A percentile compares a stretch with the other conserved stretches of the same genome.
Conservation (phyloP, 2,113 vertebrate species). For the Lonchura striata region DNA sequence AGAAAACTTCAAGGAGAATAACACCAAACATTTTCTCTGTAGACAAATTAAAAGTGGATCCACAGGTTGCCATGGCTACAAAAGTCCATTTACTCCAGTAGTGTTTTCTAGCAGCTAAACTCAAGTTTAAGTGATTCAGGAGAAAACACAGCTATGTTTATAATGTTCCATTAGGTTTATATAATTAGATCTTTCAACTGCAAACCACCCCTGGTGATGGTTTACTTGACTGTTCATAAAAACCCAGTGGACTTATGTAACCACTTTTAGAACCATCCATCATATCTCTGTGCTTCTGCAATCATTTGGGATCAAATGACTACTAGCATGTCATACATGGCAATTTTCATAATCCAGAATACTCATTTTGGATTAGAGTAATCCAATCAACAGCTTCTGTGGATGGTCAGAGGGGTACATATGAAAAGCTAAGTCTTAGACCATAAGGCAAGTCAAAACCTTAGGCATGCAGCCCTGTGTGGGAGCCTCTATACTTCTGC, state of each 20-base stretch:
- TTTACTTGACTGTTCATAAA: not conserved
- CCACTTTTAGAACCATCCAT: not conserved
- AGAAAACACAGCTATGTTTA: slow-evolving; percentile 32
- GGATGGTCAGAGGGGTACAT: not conserved
- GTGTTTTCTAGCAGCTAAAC: slow-evolving; percentile 24
- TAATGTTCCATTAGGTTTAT: not conserved
- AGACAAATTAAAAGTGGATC: slow-evolving; percentile 25
- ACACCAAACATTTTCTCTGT: not conserved
- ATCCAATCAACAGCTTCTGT: not conserved
- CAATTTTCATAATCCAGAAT: not conserved
- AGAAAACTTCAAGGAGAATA: slow-evolving; percentile 6
- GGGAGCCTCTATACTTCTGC: not conserved
- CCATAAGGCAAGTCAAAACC: not conserved
- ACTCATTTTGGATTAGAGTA: not conserved
- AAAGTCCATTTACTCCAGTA: slow-evolving; percentile 18
- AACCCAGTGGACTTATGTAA: not conserved
- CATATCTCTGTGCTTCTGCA: not conserved
- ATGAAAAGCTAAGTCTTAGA: not conserved
- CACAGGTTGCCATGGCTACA: slow-evolving; percentile 40
- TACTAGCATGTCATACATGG: not conserved
- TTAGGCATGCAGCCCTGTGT: no score
- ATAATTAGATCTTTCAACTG: not conserved
- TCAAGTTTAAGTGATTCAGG: not conserved
- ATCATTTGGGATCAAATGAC: not conserved
- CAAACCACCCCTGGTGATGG: not conserved